Conservation (phyloP, 2,888 invertebrate species). For the Trissolcus brochymenae region DNA sequence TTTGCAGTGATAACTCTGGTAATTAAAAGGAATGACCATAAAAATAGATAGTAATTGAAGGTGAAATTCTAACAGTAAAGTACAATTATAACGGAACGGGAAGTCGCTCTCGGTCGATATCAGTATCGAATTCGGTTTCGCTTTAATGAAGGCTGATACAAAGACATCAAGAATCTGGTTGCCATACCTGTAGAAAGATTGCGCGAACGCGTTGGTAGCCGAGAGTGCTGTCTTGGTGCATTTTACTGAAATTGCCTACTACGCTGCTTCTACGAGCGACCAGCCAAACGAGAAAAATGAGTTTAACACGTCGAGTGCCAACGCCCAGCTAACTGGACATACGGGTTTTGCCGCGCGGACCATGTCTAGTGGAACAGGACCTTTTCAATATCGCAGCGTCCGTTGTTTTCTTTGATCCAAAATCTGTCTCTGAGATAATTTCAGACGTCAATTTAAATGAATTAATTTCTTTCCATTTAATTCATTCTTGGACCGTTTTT, state of each 20-base stretch:
- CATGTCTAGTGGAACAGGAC: slow-evolving; percentile 55
- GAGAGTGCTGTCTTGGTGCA: slow-evolving; percentile 36
- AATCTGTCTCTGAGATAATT: slow-evolving; percentile 27
- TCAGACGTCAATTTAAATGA: slow-evolving; percentile 27
- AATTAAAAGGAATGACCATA: too few relatives aligned
- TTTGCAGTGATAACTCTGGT: too few relatives aligned
- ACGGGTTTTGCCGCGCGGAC: slow-evolving; percentile 58
- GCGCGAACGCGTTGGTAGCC: slow-evolving; percentile 38
- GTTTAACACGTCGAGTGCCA: slow-evolving; percentile 60
- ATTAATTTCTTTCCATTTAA: slow-evolving; percentile 29
- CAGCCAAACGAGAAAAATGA: slow-evolving; percentile 58
- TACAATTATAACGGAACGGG: neutral
- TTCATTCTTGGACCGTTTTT: neutral
- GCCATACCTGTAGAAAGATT: slow-evolving; percentile 34
- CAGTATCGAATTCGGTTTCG: slow-evolving; percentile 12
- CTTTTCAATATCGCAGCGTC: slow-evolving; percentile 52
- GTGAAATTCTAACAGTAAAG: slow-evolving; percentile 1
- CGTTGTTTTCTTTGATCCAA: slow-evolving; percentile 47
- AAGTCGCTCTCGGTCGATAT: slow-evolving; percentile 27
- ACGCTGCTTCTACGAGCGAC: slow-evolving; percentile 46
- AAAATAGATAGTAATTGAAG: neutral
- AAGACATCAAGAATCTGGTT: slow-evolving; percentile 44
- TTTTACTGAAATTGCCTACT: slow-evolving; percentile 52
- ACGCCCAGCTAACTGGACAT: slow-evolving; percentile 63
- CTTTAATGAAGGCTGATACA: slow-evolving; percentile 37